A percentile compares a stretch with the other conserved stretches of the same genome.
Conservation (phyloP, 2,113 vertebrate genomes). For the Caloenas nicobarica region DNA sequence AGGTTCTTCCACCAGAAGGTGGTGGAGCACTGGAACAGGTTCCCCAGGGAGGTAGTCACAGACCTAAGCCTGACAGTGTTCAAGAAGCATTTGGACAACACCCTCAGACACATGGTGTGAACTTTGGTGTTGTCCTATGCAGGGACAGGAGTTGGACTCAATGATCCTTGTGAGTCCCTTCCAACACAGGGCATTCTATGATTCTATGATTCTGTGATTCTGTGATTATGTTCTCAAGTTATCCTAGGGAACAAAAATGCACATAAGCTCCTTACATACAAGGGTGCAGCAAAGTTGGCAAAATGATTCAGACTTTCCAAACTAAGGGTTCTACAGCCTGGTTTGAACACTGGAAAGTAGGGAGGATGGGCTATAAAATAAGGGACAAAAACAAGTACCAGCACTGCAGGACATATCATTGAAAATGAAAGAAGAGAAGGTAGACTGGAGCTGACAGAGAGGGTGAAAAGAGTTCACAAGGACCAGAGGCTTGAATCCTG, state of each 20-base stretch:
- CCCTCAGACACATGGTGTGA: too few species aligned
- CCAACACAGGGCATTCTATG: too few species aligned
- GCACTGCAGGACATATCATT: accelerated
- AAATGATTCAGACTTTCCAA: background rate
- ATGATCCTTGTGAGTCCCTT: too few species aligned
- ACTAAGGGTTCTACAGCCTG: background rate
- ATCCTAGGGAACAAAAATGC: background rate
- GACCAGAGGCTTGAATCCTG: background rate
- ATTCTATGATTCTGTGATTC: too few species aligned
- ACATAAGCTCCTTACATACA: background rate
- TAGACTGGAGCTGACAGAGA: background rate
- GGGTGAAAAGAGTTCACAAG: background rate
- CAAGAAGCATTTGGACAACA: too few species aligned
- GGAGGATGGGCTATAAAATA: background rate
- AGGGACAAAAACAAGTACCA: background rate
- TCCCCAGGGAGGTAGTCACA: too few species aligned
- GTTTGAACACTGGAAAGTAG: background rate
- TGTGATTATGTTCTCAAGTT: background rate
- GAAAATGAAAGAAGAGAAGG: background rate
- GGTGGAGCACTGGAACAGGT: too few species aligned
- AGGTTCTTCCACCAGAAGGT: too few species aligned
- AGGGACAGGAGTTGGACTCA: too few species aligned
- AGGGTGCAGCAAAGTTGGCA: background rate
- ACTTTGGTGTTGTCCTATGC: too few species aligned
- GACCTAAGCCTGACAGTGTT: too few species aligned